These are phyloP conservation scores for Pyrochroa serraticornis DNA, from an alignment of 2,888 invertebrate species.

Conservation along the genomic window DNA sequence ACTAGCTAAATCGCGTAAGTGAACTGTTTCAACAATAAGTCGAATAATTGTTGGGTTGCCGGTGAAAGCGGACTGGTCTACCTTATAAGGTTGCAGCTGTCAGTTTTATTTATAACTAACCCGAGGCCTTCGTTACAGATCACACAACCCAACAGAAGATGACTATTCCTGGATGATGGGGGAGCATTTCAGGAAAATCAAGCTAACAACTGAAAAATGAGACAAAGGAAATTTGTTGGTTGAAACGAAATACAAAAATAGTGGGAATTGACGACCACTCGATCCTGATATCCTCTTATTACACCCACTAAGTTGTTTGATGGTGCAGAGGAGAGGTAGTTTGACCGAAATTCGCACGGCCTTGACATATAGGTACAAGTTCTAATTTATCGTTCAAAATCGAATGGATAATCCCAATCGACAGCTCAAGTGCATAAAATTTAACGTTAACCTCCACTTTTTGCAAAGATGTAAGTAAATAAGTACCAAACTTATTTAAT, in stretches of 20 bases:
- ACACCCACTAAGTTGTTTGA: no score
- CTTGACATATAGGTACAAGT: constrained; percentile 13
- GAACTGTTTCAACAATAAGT: constrained; percentile 1
- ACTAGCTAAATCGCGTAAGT: neutral
- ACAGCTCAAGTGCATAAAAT: no score
- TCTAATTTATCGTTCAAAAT: neutral
- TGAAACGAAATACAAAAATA: no score
- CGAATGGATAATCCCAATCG: neutral
- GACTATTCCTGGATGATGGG: no score
- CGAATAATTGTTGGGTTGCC: constrained; percentile 11
- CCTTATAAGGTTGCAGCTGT: constrained; percentile 46
- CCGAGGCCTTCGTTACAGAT: constrained; percentile 22
- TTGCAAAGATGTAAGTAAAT: no score
- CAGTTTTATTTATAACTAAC: constrained; percentile 44
- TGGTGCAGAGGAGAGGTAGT: neutral
- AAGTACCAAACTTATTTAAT: no score
- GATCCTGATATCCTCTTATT: no score
- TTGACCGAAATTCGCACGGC: constrained; percentile 13
- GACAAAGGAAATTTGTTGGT: no score
- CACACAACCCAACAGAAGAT: neutral
- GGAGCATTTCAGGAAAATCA: no score
- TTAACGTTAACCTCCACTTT: no score
- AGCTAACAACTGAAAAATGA: no score
- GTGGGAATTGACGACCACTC: no score
- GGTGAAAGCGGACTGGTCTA: constrained; percentile 44